Base-by-base conservation (phyloP, 2,888 invertebrate species). In the Adela reaumurella region DNA sequence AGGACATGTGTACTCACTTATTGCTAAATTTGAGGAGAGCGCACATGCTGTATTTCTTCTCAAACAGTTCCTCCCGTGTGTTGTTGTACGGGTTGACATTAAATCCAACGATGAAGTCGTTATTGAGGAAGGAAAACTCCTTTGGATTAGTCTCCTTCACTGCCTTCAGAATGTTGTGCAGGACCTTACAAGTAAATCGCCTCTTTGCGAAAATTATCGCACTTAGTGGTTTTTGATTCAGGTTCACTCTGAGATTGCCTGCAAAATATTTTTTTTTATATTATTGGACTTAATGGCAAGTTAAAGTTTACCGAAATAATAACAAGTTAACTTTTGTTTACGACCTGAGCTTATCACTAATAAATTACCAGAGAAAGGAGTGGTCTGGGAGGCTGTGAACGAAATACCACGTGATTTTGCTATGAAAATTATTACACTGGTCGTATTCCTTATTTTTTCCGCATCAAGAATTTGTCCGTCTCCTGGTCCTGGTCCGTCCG, bases 101-200 rank as follows among this genome's bases (percentile, higher is more conserved):
- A 50, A 77, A 81, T 0, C 94, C 93, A 1, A 92, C 83, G 47
- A 92, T 76, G 60, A 87, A 94, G 57, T 90, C 88, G 0, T 88
- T 83, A 51, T 81, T 76, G 0, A 90, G 59, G 55, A 87, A 83
- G 0, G 69, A 68, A 53, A 83, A 84, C 11, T 81, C 68, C 3
- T 52, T 46, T 0, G 80, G 69, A 52, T 82, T 70, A 0, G 51
- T 35, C 18, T 74, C 57, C 10, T 67, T 70, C 1, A 81, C 81
- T 1, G 74, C 68, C 50, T 84, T 79, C 3, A 93, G 57, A 3
- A 91, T 62, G 52, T 89, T 86, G 61, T 81, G 89, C 1, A 95
- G 58, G 6, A 90, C 78, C 67, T 90, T 89, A 0, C 92, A 89
- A 0, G 90, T 88, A 56, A 88, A 87, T 46, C 92, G 76, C 55